Percentiles rank a stretch among this genome's conserved stretches.
phyloP scores from a whole-genome alignment of 1,140 invertebrate species.

The Muscidifurax raptorellus region DNA sequence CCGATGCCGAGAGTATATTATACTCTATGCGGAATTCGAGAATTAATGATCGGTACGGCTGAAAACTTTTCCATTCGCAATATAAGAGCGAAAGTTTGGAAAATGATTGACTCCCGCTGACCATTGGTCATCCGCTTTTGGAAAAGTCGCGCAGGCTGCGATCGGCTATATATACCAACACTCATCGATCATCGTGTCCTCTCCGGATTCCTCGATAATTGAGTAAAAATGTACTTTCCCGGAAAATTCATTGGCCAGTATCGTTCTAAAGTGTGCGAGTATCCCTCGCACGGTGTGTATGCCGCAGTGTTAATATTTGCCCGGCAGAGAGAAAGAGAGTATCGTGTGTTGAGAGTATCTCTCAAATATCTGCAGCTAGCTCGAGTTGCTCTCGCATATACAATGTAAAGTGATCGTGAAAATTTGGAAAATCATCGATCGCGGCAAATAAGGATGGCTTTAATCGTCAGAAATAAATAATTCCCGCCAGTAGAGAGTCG shows the following conservation, averaged over 20 bases:
- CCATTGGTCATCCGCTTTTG: conserved; percentile 31
- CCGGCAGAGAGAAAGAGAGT: neutral
- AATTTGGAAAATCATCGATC: neutral
- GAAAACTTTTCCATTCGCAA: conserved; percentile 38
- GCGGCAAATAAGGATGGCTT: neutral
- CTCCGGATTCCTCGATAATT: conserved; percentile 28
- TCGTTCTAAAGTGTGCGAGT: neutral
- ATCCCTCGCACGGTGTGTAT: neutral
- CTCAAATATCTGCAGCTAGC: neutral
- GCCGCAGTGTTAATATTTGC: conserved; percentile 9
- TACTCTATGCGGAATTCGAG: neutral
- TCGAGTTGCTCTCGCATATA: too few relatives aligned
- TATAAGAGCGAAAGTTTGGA: conserved; percentile 19
- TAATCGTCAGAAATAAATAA: neutral
- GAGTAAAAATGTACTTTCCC: conserved; percentile 37
- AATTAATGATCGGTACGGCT: conserved; percentile 39
- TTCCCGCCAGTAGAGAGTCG: neutral
- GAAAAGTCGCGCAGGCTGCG: neutral
- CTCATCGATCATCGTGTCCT: conserved; percentile 38
- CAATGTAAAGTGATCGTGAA: neutral
- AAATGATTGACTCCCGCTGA: conserved; percentile 44
- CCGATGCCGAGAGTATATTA: neutral
- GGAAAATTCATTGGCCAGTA: conserved; percentile 25
- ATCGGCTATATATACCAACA: too few relatives aligned
- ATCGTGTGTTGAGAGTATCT: neutral